Evolutionary conservation across 2,113 vertebrate species (phyloP).

Genomic region (Catharus bicknelli): DNA sequence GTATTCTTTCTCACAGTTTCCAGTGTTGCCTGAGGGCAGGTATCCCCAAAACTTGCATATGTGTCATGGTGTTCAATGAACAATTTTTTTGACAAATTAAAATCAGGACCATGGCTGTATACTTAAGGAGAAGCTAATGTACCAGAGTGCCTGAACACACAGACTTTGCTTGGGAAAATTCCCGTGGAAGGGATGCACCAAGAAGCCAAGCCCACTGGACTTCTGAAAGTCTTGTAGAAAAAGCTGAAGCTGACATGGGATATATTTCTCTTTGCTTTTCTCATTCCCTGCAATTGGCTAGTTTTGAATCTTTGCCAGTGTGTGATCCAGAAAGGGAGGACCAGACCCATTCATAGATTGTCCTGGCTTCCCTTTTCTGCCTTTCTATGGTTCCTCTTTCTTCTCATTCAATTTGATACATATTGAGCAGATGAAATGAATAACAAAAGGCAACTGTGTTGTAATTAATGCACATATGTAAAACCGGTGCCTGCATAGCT

Average conservation of each 20-base stretch:
- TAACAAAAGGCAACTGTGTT: conserved; percentile 47
- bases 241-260: background rate
- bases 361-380: conserved; percentile 8
- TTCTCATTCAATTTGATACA: conserved; percentile 52
- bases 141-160: background rate
- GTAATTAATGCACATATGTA: conserved; percentile 74
- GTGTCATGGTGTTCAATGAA: background rate
- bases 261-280: background rate
- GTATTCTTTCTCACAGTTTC: background rate
- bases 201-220: background rate
- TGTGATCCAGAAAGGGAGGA: conserved; percentile 7
- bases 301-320: background rate
- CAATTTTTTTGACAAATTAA: background rate
- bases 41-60: fast-evolving
- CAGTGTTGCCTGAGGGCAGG: background rate
- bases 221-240: background rate
- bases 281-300: background rate
- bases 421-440: conserved; percentile 40
- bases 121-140: conserved; percentile 44
- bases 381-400: background rate
- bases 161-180: background rate
- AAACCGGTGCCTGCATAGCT: conserved; percentile 65
- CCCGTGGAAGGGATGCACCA: fast-evolving
- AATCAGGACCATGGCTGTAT: background rate
- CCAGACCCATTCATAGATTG: background rate